Percentiles rank a stretch among this genome's conserved stretches.
Conservation (phyloP, 1,140 invertebrate genomes). For the Bradysia coprophila region DNA sequence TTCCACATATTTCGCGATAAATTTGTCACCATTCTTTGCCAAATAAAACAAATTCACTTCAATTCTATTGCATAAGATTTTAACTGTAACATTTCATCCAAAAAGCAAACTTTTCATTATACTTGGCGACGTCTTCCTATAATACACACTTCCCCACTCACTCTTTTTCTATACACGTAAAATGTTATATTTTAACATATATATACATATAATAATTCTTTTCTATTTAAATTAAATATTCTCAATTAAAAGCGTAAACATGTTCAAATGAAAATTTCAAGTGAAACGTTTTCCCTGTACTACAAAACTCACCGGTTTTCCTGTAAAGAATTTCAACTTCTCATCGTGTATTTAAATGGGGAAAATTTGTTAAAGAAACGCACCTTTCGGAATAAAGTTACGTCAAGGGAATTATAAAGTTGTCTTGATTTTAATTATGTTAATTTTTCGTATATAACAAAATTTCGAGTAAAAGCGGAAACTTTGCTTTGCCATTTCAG, state of each 20-base stretch:
- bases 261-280: not conserved
- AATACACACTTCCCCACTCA: too few relatives aligned
- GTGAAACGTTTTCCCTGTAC: not conserved
- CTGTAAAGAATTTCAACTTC: too few relatives aligned
- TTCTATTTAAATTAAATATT: not conserved
- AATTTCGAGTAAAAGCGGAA: not conserved
- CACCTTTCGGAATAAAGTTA: not conserved
- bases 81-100: too few relatives aligned
- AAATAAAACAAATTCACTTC: too few relatives aligned
- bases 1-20: too few relatives aligned
- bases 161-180: not conserved
- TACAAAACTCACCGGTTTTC: too few relatives aligned
- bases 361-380: not conserved
- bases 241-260: not conserved
- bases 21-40: too few relatives aligned
- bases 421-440: conserved; percentile 1
- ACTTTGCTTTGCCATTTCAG: too few relatives aligned
- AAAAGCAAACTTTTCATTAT: too few relatives aligned
- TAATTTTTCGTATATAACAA: not conserved
- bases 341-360: too few relatives aligned
- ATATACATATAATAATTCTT: not conserved
- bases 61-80: too few relatives aligned
- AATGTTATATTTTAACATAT: not conserved
- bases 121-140: too few relatives aligned
- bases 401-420: conserved; percentile 1